Evolutionary conservation across 1,140 invertebrate genomes (phyloP).

Genomic region (Ostrea denselamellosa): DNA sequence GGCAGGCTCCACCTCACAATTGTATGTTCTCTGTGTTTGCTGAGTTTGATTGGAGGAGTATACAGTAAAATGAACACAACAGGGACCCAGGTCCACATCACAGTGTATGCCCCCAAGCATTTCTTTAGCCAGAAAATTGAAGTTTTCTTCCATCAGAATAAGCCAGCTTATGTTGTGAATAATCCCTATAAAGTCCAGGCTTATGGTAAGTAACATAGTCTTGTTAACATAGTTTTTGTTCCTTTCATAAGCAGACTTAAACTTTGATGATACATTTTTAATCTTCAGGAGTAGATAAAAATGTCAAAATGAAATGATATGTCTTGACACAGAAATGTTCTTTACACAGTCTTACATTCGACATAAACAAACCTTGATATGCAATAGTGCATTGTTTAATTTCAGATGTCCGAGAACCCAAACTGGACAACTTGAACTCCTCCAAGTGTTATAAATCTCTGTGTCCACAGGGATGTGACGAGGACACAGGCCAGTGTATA

Average conservation of each 20-base stretch:
- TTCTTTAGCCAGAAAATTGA: constrained; percentile 60
- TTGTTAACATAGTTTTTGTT: too few species aligned
- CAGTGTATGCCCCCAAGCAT: constrained; percentile 63
- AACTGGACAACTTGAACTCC: constrained; percentile 49
- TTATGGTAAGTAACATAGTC: constrained; percentile 61
- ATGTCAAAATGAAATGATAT: background rate
- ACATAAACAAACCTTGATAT: too few species aligned
- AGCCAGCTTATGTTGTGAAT: constrained; percentile 59
- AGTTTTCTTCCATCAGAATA: constrained; percentile 65
- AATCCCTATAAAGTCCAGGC: constrained; percentile 57
- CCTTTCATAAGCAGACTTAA: background rate
- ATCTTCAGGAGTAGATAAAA: background rate
- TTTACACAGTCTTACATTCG: background rate
- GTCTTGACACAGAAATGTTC: background rate
- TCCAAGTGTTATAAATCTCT: constrained; percentile 46
- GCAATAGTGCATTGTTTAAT: constrained; percentile 34
- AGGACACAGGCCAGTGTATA: constrained; percentile 66
- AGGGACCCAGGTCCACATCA: constrained; percentile 65
- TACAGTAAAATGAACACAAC: constrained; percentile 58
- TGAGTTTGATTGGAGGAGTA: constrained; percentile 62
- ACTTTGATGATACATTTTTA: background rate
- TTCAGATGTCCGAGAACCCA: constrained; percentile 64
- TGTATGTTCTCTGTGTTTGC: constrained; percentile 60
- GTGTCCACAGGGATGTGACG: constrained; percentile 71
- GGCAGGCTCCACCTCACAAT: constrained; percentile 65